Evolutionary conservation across 30 jellyfish, hydroid and myxozoan genomes (phyloP).

Genomic region (Aurelia sp.): DNA sequence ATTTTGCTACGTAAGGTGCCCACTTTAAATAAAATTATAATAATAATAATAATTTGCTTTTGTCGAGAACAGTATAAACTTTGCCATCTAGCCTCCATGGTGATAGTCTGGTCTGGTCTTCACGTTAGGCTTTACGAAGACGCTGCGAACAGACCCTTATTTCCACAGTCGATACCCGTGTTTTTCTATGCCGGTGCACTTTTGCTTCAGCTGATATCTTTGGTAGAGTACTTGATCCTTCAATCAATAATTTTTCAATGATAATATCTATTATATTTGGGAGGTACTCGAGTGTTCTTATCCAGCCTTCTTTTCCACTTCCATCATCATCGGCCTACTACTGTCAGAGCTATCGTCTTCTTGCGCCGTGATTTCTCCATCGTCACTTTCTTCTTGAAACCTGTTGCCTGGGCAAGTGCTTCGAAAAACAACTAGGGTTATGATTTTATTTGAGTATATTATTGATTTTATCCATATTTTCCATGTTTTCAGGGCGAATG

Average conservation of each 20-base stretch:
- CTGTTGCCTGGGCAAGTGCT: too few species aligned
- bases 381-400: too few species aligned
- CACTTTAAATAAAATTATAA: too few species aligned
- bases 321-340: too few species aligned
- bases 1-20: too few species aligned
- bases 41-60: conserved; percentile 14
- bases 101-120: too few species aligned
- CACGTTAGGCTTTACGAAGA: background rate
- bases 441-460: too few species aligned
- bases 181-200: background rate
- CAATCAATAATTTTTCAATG: background rate
- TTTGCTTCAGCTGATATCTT: background rate
- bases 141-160: background rate
- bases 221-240: background rate
- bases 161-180: conserved; percentile 32
- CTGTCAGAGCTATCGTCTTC: too few species aligned
- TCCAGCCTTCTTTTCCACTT: background rate
- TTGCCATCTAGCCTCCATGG: background rate
- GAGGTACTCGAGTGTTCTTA: background rate
- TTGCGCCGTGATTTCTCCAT: too few species aligned
- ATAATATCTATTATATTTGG: conserved; percentile 1
- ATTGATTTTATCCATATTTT: too few species aligned
- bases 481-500: too few species aligned
- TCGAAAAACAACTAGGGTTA: too few species aligned
- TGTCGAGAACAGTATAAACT: background rate